Conservation (phyloP, 1,140 invertebrate species). For the Frieseomelitta varia region DNA sequence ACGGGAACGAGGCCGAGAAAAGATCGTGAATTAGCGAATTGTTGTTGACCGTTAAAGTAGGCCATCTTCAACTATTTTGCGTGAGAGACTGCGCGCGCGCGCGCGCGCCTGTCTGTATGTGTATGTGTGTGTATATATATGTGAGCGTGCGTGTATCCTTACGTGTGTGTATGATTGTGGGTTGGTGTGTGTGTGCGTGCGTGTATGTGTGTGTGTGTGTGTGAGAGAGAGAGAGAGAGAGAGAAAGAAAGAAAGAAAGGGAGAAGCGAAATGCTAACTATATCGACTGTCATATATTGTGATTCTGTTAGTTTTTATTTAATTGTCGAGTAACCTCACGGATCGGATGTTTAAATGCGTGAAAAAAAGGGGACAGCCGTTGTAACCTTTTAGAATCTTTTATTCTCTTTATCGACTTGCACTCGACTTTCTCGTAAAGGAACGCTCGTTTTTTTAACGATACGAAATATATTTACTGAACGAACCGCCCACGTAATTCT, state of each 20-base stretch:
- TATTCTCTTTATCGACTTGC: conserved; percentile 42
- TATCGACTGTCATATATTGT: conserved; percentile 50
- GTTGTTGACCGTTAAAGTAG: conserved; percentile 49
- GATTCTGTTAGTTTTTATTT: conserved; percentile 50
- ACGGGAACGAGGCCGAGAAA: conserved; percentile 13
- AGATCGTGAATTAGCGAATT: conserved; percentile 47
- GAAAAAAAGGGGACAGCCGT: conserved; percentile 18
- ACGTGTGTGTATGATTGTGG: not conserved
- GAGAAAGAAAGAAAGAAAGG: no score
- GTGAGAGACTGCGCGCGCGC: not conserved
- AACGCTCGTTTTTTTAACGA: conserved; percentile 51
- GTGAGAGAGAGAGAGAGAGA: not conserved
- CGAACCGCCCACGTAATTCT: conserved; percentile 61
- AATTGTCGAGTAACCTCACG: conserved; percentile 26
- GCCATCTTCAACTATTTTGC: conserved; percentile 45
- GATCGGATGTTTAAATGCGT: conserved; percentile 14
- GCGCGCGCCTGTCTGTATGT: not conserved
- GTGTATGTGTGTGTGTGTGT: not conserved
- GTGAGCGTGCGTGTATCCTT: not conserved
- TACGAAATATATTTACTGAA: conserved; percentile 48
- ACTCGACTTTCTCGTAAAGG: conserved; percentile 34
- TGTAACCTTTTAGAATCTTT: conserved; percentile 30
- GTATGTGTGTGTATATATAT: not conserved
- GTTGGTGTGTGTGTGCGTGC: no score
- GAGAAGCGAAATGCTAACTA: conserved; percentile 14